Percentiles rank a stretch among this genome's conserved stretches.
These are phyloP conservation scores for Laterallus jamaicensis DNA, from an alignment of 2,113 vertebrate species.

Conservation along the genomic window DNA sequence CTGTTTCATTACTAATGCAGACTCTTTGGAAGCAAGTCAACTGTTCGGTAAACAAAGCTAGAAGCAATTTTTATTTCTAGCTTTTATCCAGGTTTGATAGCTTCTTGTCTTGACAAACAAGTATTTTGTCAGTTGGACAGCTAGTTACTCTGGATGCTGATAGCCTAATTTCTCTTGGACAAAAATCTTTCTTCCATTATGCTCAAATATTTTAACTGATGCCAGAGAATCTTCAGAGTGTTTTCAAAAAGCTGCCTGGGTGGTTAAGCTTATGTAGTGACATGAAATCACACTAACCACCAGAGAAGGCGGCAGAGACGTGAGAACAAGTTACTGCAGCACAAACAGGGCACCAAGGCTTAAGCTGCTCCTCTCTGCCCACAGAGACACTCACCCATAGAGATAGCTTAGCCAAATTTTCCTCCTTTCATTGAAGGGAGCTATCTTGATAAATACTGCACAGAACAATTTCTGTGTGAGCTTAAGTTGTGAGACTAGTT, in stretches of 20 bases:
- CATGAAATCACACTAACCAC: neutral
- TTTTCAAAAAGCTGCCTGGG: neutral
- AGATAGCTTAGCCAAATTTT: neutral
- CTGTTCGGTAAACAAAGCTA: neutral
- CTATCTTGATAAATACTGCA: neutral
- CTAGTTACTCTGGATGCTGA: neutral
- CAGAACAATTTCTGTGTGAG: neutral
- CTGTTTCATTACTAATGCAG: neutral
- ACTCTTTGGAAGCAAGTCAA: neutral
- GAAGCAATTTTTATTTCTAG: neutral
- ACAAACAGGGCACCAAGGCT: neutral
- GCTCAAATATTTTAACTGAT: conserved; percentile 16
- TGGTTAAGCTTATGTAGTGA: neutral
- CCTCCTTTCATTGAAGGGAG: neutral
- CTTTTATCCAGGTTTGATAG: neutral
- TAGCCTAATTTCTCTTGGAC: neutral
- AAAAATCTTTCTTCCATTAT: conserved; percentile 3
- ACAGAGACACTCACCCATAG: neutral
- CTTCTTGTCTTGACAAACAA: neutral
- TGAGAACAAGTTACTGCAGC: neutral
- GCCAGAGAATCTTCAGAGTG: neutral
- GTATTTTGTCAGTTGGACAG: neutral
- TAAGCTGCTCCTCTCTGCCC: neutral
- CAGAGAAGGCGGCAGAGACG: neutral
- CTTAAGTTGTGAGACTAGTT: neutral